Evolutionary conservation across 2,113 vertebrate genomes (phyloP).

Genomic region (Percopsis transmontana): DNA sequence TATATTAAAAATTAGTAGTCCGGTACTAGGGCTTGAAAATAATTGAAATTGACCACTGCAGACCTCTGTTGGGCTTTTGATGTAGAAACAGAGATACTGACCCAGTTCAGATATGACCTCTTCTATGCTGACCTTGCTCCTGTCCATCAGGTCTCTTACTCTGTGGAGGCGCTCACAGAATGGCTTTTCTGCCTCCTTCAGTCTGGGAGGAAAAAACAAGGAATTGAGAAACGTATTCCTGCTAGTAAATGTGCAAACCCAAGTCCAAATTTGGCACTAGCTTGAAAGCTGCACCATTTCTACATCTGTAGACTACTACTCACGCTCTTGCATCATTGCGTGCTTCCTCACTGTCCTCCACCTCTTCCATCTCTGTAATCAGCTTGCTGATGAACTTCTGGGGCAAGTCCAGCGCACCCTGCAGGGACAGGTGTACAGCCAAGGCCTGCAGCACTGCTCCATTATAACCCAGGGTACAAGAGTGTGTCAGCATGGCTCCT

Average conservation of each 20-base stretch:
- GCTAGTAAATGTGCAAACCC: no score
- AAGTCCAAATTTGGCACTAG: no score
- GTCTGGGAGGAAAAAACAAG: conserved; percentile 67
- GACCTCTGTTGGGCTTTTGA: no score
- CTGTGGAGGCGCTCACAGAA: conserved; percentile 91
- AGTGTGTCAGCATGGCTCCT: conserved; percentile 92
- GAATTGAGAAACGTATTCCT: not conserved
- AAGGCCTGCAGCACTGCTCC: conserved; percentile 93
- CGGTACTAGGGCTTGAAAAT: no score
- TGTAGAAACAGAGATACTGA: conserved; percentile 61
- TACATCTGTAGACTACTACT: no score
- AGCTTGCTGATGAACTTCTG: conserved; percentile 88
- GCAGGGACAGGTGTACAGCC: conserved; percentile 91
- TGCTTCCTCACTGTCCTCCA: conserved; percentile 85
- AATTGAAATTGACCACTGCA: no score
- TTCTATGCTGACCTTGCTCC: conserved; percentile 84
- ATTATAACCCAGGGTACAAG: conserved; percentile 96
- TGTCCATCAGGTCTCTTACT: conserved; percentile 88
- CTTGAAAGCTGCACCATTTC: no score
- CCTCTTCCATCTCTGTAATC: conserved; percentile 90
- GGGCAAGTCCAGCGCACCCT: conserved; percentile 80
- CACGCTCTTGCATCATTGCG: conserved; percentile 89
- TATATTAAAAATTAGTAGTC: no score
- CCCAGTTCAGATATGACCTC: conserved; percentile 93
- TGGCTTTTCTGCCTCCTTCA: conserved; percentile 91